Evolutionary conservation across 2,888 invertebrate species (phyloP).

Genomic region (Oxytorus armatus): DNA sequence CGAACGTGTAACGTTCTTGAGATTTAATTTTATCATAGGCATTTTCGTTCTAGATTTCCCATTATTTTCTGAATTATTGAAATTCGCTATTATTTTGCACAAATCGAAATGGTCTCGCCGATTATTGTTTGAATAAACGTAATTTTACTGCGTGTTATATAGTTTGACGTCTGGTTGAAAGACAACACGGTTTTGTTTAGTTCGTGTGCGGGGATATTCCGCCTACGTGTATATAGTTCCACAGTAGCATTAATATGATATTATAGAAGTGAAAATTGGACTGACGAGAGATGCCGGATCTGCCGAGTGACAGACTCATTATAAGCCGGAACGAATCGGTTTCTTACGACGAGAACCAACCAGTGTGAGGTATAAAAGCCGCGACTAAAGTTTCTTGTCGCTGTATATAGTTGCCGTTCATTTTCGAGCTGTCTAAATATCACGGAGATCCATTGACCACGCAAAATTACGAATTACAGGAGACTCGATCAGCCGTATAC

Average conservation of each 20-base stretch:
- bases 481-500: background rate
- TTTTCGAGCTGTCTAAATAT: background rate
- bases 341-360: slow-evolving; percentile 10
- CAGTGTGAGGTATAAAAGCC: slow-evolving; percentile 18
- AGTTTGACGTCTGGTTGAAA: too few species aligned
- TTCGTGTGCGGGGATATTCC: too few species aligned
- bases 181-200: too few species aligned
- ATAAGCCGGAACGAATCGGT: slow-evolving; percentile 37
- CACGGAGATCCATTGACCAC: slow-evolving; percentile 58
- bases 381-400: slow-evolving; percentile 17
- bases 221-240: too few species aligned
- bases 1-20: background rate
- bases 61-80: too few species aligned
- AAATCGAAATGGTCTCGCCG: too few species aligned
- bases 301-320: slow-evolving; percentile 64
- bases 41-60: background rate
- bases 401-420: background rate
- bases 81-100: too few species aligned
- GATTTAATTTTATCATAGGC: background rate
- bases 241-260: background rate
- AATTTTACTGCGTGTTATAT: too few species aligned
- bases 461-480: slow-evolving; percentile 38
- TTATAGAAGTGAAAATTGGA: slow-evolving; percentile 48
- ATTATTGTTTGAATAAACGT: too few species aligned
- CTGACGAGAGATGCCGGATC: slow-evolving; percentile 24